Evolutionary conservation across 2,888 invertebrate species (phyloP).

Genomic region (Rugalucina vietnamica): DNA sequence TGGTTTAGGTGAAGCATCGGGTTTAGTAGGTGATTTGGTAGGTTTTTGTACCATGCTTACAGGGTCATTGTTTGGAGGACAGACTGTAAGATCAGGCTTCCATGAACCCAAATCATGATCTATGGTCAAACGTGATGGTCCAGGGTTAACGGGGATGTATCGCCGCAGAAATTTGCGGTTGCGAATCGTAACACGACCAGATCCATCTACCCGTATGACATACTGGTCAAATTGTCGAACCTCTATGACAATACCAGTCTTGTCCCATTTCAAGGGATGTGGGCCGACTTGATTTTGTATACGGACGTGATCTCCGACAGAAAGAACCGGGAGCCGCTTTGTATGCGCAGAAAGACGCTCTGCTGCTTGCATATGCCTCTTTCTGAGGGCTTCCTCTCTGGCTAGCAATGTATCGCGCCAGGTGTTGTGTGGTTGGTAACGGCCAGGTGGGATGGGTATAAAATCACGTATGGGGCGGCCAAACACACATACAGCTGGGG

Average conservation of each 20-base stretch:
- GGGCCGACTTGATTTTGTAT: conserved; percentile 68
- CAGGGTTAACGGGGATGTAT: conserved; percentile 37
- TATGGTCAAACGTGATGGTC: neutral
- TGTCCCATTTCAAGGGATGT: conserved; percentile 68
- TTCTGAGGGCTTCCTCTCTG: conserved; percentile 66
- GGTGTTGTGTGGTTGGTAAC: conserved; percentile 55
- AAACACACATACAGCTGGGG: conserved; percentile 67
- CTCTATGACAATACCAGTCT: conserved; percentile 64
- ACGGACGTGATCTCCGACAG: conserved; percentile 54
- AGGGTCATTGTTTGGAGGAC: neutral
- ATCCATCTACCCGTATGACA: conserved; percentile 56
- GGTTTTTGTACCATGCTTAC: neutral
- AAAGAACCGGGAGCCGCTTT: conserved; percentile 46
- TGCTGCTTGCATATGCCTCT: conserved; percentile 61
- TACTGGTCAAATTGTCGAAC: conserved; percentile 66
- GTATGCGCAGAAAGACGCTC: conserved; percentile 61
- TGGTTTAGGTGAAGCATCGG: neutral
- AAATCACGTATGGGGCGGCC: conserved; percentile 63
- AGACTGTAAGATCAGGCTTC: neutral
- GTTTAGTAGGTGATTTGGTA: neutral
- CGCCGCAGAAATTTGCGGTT: conserved; percentile 60
- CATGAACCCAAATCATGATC: neutral
- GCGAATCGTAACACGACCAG: conserved; percentile 58
- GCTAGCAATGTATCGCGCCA: conserved; percentile 57
- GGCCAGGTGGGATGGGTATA: conserved; percentile 59